Evolutionary conservation across 2,797 vertebrate species (phyloP), one percentile per base, ranked within the genome.

Genomic region (Benthosema pterotum): DNA sequence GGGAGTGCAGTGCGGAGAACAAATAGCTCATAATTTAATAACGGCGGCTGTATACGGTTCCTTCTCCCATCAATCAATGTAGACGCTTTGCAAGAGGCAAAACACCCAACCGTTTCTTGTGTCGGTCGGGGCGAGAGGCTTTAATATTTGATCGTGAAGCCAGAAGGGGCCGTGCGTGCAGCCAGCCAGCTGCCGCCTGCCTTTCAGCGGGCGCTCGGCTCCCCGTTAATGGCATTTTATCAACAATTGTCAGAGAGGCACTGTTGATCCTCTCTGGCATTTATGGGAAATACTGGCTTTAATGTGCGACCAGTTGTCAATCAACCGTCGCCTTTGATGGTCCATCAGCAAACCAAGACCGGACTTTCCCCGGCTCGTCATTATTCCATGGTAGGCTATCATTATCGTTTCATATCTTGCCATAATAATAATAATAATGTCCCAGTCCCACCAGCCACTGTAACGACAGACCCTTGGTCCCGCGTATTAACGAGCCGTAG

Each of bases 11-110:
- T 5, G 42, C 12, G 15, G 58, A 49, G 38, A 54, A 52, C 57
- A 53, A 79, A 85, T 75, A 70, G 76, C 72, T 70, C 78, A 70
- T 74, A 86, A 84, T 71, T 80, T 76, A 73, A 84, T 79, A 81
- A 79, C 22, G 15, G 53, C n/a, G 13, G 72, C 67, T 76, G 72
- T 47, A 56, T 53, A 55, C 22, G 32, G 32, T 38, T 38, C 32
- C 8, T 11, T 25, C 7, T 38, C 22, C n/a, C 3, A 25, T 9
- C 32, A 9, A 46, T 46, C 45, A 13, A 15, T 46, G 43, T n/a
- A n/a, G 45, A 46, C 12, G 32, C 32, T 38, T 38, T 1, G n/a
- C 32, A 38, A 38, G n/a, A 38, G 32, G 9, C 45, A 13, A 46
- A n/a, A 46, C n/a, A 15, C 19, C 42, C 65, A 22, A 62, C 72